Evolutionary conservation across 1,140 invertebrate genomes (phyloP).

Genomic region (Condylostylus longicornis): DNA sequence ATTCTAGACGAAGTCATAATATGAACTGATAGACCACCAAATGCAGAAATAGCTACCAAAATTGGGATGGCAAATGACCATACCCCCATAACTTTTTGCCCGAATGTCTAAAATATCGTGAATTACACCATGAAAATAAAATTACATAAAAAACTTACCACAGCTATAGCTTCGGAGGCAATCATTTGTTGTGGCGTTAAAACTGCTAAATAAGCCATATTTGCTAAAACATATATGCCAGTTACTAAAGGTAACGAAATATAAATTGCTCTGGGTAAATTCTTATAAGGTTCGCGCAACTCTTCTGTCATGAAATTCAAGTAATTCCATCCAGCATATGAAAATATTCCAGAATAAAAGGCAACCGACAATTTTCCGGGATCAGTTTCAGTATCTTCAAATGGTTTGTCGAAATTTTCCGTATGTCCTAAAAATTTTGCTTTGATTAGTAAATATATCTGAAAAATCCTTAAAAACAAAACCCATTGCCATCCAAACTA

Average conservation of each 20-base stretch:
- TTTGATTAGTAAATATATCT: conserved; percentile 14
- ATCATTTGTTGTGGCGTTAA: conserved; percentile 68
- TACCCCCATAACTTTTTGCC: conserved; percentile 52
- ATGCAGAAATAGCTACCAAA: conserved; percentile 70
- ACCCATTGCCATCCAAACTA: conserved; percentile 61
- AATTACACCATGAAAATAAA: too few relatives aligned
- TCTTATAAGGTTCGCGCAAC: conserved; percentile 81
- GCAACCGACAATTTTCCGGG: conserved; percentile 75
- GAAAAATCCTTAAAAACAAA: background rate
- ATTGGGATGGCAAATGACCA: conserved; percentile 67
- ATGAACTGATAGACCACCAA: conserved; percentile 74
- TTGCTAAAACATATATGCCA: conserved; percentile 79
- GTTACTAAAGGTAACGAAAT: conserved; percentile 86
- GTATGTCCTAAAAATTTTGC: conserved; percentile 31
- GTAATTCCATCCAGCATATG: conserved; percentile 92
- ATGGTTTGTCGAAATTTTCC: conserved; percentile 63
- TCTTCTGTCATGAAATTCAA: conserved; percentile 97
- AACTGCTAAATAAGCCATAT: conserved; percentile 86
- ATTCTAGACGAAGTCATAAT: conserved; percentile 81
- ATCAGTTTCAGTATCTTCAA: conserved; percentile 60
- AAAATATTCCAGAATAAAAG: conserved; percentile 91
- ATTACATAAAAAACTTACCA: conserved; percentile 47
- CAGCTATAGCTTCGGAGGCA: conserved; percentile 81
- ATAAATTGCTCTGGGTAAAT: conserved; percentile 86
- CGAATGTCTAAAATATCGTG: conserved; percentile 64